Conservation (phyloP, 2,797 vertebrate species). For the Oryzias dopingdopingensis region DNA sequence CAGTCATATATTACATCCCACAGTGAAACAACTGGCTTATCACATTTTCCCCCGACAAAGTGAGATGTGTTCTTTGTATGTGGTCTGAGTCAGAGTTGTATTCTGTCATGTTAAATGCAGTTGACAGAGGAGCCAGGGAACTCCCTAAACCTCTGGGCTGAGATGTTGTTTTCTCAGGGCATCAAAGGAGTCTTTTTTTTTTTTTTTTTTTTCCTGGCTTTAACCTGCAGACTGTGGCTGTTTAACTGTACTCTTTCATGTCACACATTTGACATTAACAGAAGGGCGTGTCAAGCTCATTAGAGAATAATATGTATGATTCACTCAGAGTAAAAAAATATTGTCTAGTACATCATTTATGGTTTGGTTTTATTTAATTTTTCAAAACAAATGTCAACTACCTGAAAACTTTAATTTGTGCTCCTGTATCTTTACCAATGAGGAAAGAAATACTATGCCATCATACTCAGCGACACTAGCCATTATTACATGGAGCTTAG, state of each 20-base stretch:
- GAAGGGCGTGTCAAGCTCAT: conserved; percentile 7
- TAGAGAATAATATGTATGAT: conserved; percentile 2
- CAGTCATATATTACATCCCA: conserved; percentile 40
- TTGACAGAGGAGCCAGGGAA: conserved; percentile 76
- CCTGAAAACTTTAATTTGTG: not conserved
- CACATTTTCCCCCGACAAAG: conserved; percentile 69
- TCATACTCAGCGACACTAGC: not conserved
- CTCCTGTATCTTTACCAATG: not conserved
- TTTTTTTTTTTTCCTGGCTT: conserved; percentile 50
- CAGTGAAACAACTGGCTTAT: conserved; percentile 66
- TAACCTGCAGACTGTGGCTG: conserved; percentile 40
- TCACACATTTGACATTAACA: conserved; percentile 38
- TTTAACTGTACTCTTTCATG: conserved; percentile 35
- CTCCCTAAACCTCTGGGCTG: conserved; percentile 77
- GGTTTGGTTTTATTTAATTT: not conserved
- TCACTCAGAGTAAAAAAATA: not conserved
- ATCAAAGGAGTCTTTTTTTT: conserved; percentile 45
- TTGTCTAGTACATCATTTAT: not conserved
- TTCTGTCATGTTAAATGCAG: conserved; percentile 77
- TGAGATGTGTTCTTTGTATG: conserved; percentile 69
- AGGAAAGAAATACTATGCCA: not conserved
- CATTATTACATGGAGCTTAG: not conserved
- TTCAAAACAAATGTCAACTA: not conserved
- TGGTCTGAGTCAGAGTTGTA: conserved; percentile 69
- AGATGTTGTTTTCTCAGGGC: conserved; percentile 71